These are phyloP conservation scores for Peromyscus nudipes DNA, from an alignment of 2,797 vertebrate species.

Conservation along the genomic window DNA sequence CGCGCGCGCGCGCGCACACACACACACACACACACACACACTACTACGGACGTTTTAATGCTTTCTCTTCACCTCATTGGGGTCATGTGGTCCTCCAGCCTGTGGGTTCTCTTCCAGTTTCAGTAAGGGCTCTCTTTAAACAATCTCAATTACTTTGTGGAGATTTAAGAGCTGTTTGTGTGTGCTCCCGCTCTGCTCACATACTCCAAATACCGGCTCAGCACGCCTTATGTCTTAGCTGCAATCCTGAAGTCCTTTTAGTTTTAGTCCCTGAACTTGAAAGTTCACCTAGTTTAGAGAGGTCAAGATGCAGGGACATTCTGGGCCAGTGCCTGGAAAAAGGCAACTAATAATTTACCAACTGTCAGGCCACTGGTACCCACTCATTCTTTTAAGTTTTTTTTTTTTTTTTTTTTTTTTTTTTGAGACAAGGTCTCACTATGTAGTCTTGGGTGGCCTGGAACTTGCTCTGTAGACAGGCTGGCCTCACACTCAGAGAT, in stretches of 20 bases:
- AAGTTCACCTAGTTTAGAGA: neutral
- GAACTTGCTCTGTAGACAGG: neutral
- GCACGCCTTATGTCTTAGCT: neutral
- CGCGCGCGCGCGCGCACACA: no score
- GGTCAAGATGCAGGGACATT: neutral
- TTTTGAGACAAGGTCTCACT: neutral
- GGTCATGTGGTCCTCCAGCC: neutral
- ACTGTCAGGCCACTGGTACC: neutral
- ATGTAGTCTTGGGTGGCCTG: neutral
- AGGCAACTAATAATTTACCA: accelerated
- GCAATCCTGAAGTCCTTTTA: neutral
- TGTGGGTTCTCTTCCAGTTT: neutral
- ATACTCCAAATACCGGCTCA: neutral
- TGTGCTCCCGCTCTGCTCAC: no score
- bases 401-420: neutral
- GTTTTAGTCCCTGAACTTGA: neutral
- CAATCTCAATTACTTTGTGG: neutral
- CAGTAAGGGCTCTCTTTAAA: neutral
- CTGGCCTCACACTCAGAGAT: neutral
- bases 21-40: no score
- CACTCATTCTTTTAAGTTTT: no score
- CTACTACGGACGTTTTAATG: neutral
- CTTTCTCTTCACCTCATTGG: neutral
- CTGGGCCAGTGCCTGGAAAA: neutral
- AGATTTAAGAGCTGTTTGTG: neutral